Evolutionary conservation across 35 echinoderm and acorn worm genomes (phyloP).

Genomic region (Lytechinus variegatus): DNA sequence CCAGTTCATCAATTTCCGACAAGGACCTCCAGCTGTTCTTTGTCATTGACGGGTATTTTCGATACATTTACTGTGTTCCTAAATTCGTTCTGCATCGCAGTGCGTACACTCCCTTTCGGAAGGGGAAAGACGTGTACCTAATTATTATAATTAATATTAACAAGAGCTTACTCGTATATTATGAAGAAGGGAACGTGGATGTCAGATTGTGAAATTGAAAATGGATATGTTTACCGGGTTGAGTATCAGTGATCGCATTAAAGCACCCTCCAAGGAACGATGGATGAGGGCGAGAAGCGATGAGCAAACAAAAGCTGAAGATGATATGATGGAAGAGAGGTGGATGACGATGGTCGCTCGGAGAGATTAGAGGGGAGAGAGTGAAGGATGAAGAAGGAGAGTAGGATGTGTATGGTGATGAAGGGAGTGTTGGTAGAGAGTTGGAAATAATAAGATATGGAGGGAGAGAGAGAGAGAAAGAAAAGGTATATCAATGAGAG

Average conservation of each 20-base stretch:
- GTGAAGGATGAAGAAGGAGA: neutral
- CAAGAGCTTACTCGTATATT: neutral
- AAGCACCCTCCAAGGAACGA: neutral
- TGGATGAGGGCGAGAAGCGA: neutral
- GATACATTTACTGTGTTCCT: too few species aligned
- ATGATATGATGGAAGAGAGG: neutral
- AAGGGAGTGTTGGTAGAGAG: too few species aligned
- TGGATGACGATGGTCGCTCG: neutral
- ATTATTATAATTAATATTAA: neutral
- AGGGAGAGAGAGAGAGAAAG: too few species aligned
- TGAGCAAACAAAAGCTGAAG: neutral
- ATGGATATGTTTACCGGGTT: neutral
- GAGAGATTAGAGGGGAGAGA: neutral
- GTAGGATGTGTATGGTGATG: too few species aligned
- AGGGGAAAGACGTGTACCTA: neutral
- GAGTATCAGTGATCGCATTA: neutral
- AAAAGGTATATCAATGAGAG: neutral
- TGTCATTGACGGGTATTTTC: too few species aligned
- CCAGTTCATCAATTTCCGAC: too few species aligned
- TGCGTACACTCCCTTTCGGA: too few species aligned
- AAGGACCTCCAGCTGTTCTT: too few species aligned
- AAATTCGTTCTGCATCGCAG: too few species aligned
- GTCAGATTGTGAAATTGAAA: slow-evolving; percentile 4
- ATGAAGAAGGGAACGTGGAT: neutral
- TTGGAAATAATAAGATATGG: too few species aligned